These are phyloP conservation scores for Hydractinia echinata DNA, from an alignment of 30 jellyfish, hydroid and myxozoan genomes.

Conservation along the genomic window DNA sequence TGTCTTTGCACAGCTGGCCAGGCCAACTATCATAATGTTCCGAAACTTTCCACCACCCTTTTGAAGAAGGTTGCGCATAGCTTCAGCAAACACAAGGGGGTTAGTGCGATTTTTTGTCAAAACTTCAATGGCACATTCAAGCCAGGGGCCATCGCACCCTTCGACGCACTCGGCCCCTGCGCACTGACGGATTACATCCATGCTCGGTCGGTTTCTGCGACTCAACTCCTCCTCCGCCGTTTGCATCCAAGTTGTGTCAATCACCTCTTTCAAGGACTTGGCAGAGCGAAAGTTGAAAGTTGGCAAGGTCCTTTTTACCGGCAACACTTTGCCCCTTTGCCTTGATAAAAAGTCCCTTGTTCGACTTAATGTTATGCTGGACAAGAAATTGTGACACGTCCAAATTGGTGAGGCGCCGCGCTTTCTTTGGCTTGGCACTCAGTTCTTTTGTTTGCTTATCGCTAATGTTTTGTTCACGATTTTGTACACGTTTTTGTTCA, in stretches of 20 bases:
- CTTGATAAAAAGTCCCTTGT: constrained; percentile 29
- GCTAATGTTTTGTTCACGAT: neutral
- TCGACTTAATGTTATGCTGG: constrained; percentile 15
- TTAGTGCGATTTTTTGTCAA: constrained; percentile 24
- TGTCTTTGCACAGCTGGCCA: constrained; percentile 31
- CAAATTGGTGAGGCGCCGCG: constrained; percentile 22
- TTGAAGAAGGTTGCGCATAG: constrained; percentile 39
- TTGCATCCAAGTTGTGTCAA: constrained; percentile 44
- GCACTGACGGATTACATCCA: constrained; percentile 20
- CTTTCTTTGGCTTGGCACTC: neutral
- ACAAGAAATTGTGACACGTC: constrained; percentile 17
- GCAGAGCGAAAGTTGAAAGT: constrained; percentile 15
- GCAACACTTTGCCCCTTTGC: constrained; percentile 41
- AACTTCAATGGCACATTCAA: constrained; percentile 47
- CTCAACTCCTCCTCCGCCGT: constrained; percentile 15
- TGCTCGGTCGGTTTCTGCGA: neutral
- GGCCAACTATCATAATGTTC: constrained; percentile 35
- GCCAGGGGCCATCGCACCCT: constrained; percentile 40
- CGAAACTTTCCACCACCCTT: constrained; percentile 43
- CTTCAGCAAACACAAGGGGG: constrained; percentile 37
- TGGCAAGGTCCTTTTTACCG: constrained; percentile 33
- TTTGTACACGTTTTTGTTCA: too few relatives aligned
- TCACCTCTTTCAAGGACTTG: constrained; percentile 30
- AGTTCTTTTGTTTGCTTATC: neutral
- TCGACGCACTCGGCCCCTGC: constrained; percentile 28